Conservation (phyloP, 2,888 invertebrate genomes). For the Volucella zonaria region DNA sequence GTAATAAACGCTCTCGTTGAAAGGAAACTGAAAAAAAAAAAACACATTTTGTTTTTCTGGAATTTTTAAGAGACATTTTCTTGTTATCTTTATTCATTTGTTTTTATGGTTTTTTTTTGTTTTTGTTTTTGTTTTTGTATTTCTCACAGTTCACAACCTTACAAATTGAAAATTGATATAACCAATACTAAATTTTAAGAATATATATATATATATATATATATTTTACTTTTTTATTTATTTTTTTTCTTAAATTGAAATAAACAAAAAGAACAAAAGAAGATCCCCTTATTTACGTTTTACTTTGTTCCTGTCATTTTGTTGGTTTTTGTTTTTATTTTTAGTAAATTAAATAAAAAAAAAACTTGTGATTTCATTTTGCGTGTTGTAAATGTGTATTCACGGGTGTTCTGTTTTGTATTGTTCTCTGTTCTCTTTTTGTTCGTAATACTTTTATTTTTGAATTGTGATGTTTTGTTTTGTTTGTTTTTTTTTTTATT, state of each 20-base stretch:
- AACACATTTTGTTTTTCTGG: constrained; percentile 51
- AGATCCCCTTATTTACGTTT: constrained; percentile 64
- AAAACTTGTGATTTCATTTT: constrained; percentile 59
- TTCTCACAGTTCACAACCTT: constrained; percentile 83
- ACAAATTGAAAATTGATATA: constrained; percentile 82
- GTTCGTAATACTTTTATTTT: constrained; percentile 62
- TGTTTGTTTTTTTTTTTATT: constrained; percentile 44
- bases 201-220: constrained; percentile 75
- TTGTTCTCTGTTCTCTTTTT: constrained; percentile 50
- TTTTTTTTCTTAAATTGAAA: constrained; percentile 32
- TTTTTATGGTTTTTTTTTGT: constrained; percentile 76
- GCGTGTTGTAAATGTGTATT: constrained; percentile 68
- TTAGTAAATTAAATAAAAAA: constrained; percentile 35
- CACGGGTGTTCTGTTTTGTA: constrained; percentile 8
- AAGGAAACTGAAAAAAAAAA: constrained; percentile 36
- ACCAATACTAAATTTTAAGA: constrained; percentile 79
- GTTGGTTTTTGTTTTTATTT: constrained; percentile 22
- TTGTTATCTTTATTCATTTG: constrained; percentile 76
- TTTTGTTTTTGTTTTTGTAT: constrained; percentile 77
- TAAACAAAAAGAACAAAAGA: constrained; percentile 54
- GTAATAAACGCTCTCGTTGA: not conserved
- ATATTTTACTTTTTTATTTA: constrained; percentile 43
- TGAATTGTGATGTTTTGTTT: constrained; percentile 63
- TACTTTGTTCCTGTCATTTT: constrained; percentile 44
- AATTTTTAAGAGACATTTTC: constrained; percentile 74